Percentiles rank a stretch among this genome's conserved stretches.
These are phyloP conservation scores for Halictus rubicundus DNA, from an alignment of 1,140 invertebrate species.

Conservation along the genomic window DNA sequence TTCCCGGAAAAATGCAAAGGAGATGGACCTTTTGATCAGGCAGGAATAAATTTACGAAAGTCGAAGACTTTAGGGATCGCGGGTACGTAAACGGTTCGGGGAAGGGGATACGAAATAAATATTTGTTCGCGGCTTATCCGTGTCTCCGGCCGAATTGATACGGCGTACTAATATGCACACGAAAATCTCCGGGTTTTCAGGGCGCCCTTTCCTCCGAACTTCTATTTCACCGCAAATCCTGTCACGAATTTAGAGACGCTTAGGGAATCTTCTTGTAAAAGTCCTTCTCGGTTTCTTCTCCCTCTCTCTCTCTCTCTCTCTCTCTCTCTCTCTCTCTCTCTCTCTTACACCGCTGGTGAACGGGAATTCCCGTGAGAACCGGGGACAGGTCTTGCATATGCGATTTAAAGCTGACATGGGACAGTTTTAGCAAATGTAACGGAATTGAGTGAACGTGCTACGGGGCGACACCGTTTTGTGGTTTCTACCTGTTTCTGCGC, in stretches of 20 bases:
- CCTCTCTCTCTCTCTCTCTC: no score
- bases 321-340: neutral
- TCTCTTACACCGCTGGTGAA: neutral
- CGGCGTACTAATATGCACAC: neutral
- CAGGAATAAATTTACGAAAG: no score
- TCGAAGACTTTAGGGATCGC: no score
- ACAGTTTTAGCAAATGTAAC: neutral
- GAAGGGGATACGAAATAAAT: neutral
- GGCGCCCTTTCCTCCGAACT: neutral
- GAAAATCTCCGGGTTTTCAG: neutral
- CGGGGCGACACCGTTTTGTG: neutral
- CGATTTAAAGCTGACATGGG: neutral
- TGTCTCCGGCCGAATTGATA: neutral
- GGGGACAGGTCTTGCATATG: neutral
- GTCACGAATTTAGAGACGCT: slow-evolving; percentile 20
- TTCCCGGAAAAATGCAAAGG: no score
- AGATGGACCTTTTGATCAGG: no score
- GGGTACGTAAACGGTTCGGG: no score
- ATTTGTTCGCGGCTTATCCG: neutral
- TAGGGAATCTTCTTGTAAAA: neutral
- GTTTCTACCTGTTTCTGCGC: neutral
- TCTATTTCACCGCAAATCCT: slow-evolving; percentile 28
- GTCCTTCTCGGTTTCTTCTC: neutral
- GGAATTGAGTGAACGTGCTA: neutral
- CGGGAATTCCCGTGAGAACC: slow-evolving; percentile 10